phyloP scores from a whole-genome alignment of 2,797 vertebrate genomes.

The Galago senegalensis region DNA sequence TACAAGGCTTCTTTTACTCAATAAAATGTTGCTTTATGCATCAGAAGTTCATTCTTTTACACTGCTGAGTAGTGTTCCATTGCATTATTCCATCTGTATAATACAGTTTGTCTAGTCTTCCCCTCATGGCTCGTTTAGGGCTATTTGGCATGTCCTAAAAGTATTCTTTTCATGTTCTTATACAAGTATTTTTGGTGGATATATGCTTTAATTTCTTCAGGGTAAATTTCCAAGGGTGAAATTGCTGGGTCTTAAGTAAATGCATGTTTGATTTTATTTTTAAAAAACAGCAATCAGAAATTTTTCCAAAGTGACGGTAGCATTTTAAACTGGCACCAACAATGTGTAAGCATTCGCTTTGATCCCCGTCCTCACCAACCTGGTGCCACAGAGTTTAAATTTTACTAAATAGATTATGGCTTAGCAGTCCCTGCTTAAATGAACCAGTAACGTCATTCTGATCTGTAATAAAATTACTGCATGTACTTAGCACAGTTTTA shows the following conservation, averaged over 20 bases:
- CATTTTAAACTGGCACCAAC: background rate
- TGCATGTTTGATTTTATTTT: background rate
- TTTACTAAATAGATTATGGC: background rate
- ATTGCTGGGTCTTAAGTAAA: background rate
- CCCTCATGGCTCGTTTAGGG: background rate
- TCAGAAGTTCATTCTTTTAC: background rate
- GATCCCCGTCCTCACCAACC: background rate
- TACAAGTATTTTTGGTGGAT: background rate
- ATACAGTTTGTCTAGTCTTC: background rate
- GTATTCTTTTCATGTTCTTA: background rate
- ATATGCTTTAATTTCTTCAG: background rate
- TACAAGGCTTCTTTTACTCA: background rate
- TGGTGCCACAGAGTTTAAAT: background rate
- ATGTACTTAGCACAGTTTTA: background rate
- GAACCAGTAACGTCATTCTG: background rate
- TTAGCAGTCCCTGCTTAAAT: background rate
- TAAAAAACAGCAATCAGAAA: background rate
- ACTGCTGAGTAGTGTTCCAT: background rate
- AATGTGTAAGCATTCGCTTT: background rate
- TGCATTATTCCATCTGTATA: background rate
- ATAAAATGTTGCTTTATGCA: background rate
- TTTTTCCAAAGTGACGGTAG: background rate
- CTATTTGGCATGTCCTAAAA: background rate
- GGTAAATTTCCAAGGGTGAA: background rate
- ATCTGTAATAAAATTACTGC: background rate